These are phyloP conservation scores for Proisotoma minuta DNA, from an alignment of 2,888 invertebrate species.

Conservation along the genomic window DNA sequence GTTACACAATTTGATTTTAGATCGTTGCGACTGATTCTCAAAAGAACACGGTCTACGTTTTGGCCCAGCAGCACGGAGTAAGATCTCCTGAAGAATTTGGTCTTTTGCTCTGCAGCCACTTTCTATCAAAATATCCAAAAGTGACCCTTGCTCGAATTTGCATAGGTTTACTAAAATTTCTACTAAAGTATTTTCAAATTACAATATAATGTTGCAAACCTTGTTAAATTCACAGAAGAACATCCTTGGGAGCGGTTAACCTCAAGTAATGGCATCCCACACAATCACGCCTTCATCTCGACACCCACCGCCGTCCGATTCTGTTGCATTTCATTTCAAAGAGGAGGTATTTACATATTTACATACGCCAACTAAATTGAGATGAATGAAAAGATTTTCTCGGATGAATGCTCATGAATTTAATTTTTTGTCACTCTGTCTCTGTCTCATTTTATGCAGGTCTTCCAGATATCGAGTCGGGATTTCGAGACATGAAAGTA, in stretches of 20 bases:
- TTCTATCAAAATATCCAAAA: conserved; percentile 67
- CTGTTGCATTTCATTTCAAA: conserved; percentile 63
- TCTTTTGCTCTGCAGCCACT: conserved; percentile 66
- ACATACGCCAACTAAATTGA: too few species aligned
- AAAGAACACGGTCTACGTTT: conserved; percentile 73
- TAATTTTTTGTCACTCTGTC: background rate
- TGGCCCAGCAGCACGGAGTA: conserved; percentile 73
- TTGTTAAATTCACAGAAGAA: too few species aligned
- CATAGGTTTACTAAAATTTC: too few species aligned
- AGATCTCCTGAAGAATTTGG: conserved; percentile 72
- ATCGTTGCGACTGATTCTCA: conserved; percentile 58
- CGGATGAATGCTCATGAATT: too few species aligned
- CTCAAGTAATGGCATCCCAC: conserved; percentile 56
- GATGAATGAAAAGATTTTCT: too few species aligned
- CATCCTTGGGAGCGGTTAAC: conserved; percentile 70
- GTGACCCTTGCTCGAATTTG: conserved; percentile 63
- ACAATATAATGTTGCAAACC: too few species aligned
- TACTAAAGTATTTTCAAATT: too few species aligned
- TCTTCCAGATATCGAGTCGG: conserved; percentile 61
- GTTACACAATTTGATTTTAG: too few species aligned
- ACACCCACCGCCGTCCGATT: conserved; percentile 64
- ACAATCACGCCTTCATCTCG: conserved; percentile 73
- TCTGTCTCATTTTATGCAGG: conserved; percentile 50
- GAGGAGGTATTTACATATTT: conserved; percentile 66
- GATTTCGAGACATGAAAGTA: conserved; percentile 65